These are phyloP conservation scores for Thamnophis sirtalis DNA, from an alignment of 2,113 vertebrate species.

Conservation along the genomic window DNA sequence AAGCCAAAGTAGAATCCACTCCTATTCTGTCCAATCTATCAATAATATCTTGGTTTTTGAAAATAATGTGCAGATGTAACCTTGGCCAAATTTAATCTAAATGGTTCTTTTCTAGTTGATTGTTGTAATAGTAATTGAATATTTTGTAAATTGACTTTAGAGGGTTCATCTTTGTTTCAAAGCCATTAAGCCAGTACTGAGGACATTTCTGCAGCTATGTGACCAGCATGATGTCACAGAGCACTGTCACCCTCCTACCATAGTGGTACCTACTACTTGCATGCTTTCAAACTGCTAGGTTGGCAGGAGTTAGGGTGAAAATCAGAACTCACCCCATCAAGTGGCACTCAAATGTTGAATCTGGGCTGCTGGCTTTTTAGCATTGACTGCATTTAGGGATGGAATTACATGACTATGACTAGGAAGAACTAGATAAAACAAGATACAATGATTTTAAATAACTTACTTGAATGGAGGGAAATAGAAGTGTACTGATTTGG, in stretches of 20 bases:
- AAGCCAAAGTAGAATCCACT: not conserved
- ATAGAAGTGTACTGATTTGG: constrained; percentile 59
- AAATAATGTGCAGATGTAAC: not conserved
- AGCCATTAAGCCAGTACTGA: not conserved
- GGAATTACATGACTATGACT: not conserved
- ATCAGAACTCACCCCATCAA: not conserved
- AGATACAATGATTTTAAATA: no score
- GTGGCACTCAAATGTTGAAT: not conserved
- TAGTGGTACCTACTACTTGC: not conserved
- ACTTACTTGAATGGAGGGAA: not conserved
- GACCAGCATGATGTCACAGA: not conserved
- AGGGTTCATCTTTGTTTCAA: no score
- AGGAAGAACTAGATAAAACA: not conserved
- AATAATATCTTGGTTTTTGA: not conserved
- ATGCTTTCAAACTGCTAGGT: not conserved
- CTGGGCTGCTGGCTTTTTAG: no score
- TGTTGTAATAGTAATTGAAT: not conserved
- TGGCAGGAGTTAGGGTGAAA: not conserved
- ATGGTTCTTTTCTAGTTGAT: not conserved
- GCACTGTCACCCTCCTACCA: not conserved
- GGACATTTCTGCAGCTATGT: not conserved
- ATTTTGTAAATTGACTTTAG: not conserved
- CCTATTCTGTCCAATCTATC: not conserved
- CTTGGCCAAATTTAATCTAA: not conserved
- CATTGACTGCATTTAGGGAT: not conserved